phyloP scores from a whole-genome alignment of 2,888 invertebrate genomes.

The Atherix ibis region DNA sequence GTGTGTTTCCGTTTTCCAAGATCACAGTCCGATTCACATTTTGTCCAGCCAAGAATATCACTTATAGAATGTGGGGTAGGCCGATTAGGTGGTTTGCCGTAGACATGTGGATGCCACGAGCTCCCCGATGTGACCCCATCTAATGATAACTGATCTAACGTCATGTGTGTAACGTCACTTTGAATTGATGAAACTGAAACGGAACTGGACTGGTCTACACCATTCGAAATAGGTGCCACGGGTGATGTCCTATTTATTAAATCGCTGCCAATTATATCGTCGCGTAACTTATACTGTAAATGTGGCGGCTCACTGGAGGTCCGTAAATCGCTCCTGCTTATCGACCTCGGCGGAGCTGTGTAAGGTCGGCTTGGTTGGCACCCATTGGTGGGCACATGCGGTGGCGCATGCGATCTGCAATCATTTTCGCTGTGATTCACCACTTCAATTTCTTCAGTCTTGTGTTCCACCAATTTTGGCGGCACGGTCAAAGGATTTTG shows the following conservation, averaged over 20 bases:
- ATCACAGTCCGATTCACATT: neutral
- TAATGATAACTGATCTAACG: slow-evolving; percentile 3
- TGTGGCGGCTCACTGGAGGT: slow-evolving; percentile 7
- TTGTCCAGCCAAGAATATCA: slow-evolving; percentile 60
- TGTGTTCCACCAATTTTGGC: slow-evolving; percentile 2
- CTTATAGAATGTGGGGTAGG: slow-evolving; percentile 80
- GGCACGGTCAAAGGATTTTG: slow-evolving; percentile 28
- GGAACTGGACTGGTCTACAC: neutral
- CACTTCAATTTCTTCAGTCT: slow-evolving; percentile 5
- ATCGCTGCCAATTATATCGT: neutral
- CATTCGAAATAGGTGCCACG: neutral
- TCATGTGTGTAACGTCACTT: slow-evolving; percentile 2
- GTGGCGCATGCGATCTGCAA: neutral
- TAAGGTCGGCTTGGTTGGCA: slow-evolving; percentile 4
- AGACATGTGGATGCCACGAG: slow-evolving; percentile 82
- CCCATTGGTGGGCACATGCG: neutral
- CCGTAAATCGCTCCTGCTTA: slow-evolving; percentile 3
- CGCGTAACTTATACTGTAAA: neutral
- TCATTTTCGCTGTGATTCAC: neutral
- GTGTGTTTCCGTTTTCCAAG: slow-evolving; percentile 2
- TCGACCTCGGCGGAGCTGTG: slow-evolving; percentile 5
- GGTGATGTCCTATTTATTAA: neutral
- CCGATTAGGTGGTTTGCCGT: slow-evolving; percentile 61
- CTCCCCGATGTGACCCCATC: slow-evolving; percentile 41
- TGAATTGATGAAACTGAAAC: neutral